Evolutionary conservation across 1,140 invertebrate genomes (phyloP).

Genomic region (Drosophila asahinai): DNA sequence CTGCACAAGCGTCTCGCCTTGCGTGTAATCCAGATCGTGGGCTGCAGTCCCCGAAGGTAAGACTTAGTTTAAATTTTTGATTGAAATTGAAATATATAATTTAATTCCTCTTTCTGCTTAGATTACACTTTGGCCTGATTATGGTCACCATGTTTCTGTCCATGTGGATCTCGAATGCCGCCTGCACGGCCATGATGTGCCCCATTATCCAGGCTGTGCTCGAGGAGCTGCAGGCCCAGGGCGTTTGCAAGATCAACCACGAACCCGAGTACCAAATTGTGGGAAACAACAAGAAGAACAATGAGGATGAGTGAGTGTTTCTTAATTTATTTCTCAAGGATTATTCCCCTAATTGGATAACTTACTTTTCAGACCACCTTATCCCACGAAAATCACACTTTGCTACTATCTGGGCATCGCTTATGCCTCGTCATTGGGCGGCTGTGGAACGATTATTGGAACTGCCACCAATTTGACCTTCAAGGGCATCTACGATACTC

Average conservation of each 20-base stretch:
- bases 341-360: too few species aligned
- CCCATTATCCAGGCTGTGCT: conserved; percentile 92
- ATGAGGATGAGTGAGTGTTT: conserved; percentile 82
- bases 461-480: conserved; percentile 95
- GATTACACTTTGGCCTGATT: conserved; percentile 91
- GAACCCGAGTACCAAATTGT: conserved; percentile 85
- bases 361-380: conserved; percentile 80
- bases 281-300: conserved; percentile 85
- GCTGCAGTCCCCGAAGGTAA: conserved; percentile 89
- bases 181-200: conserved; percentile 94
- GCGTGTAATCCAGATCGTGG: conserved; percentile 91
- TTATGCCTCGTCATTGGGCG: conserved; percentile 93
- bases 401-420: conserved; percentile 92
- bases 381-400: conserved; percentile 88
- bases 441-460: conserved; percentile 94
- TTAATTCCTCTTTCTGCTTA: conserved; percentile 51
- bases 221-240: conserved; percentile 89
- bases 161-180: conserved; percentile 95
- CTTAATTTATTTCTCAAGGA: too few species aligned
- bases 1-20: conserved; percentile 94
- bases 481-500: conserved; percentile 89
- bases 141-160: conserved; percentile 92
- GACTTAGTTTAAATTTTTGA: neutral
- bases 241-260: conserved; percentile 88
- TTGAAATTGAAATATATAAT: neutral